phyloP scores from a whole-genome alignment of 53 echinoderm and acorn worm species.

The Stichopus horrens region DNA sequence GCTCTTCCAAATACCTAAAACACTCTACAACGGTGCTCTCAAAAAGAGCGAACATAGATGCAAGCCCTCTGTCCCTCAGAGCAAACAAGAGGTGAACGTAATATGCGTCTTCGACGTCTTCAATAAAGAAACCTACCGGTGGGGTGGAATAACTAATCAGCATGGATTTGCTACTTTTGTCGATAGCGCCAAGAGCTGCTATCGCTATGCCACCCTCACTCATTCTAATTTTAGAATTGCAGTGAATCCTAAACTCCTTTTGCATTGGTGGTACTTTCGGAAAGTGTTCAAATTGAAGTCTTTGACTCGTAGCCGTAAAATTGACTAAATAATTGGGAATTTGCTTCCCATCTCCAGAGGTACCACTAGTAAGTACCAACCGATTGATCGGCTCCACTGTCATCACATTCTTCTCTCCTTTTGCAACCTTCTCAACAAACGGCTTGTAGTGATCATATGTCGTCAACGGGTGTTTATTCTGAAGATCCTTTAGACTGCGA shows the following conservation, averaged over 20 bases:
- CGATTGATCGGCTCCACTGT: conserved; percentile 53
- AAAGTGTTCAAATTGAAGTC: no score
- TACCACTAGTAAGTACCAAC: conserved; percentile 68
- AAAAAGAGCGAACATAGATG: conserved; percentile 21
- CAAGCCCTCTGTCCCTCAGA: conserved; percentile 59
- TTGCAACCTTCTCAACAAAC: conserved; percentile 65
- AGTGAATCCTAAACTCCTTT: no score
- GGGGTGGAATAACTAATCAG: conserved; percentile 43
- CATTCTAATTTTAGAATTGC: background rate
- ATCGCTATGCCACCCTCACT: conserved; percentile 48
- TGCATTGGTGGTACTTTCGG: no score
- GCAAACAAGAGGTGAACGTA: conserved; percentile 78
- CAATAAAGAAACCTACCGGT: conserved; percentile 54
- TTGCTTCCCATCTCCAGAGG: conserved; percentile 62
- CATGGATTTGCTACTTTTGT: background rate
- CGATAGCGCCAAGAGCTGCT: conserved; percentile 1
- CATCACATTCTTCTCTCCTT: conserved; percentile 70
- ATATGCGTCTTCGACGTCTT: conserved; percentile 42
- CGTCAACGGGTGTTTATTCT: conserved; percentile 62
- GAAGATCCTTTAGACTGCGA: conserved; percentile 51
- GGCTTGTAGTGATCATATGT: conserved; percentile 59
- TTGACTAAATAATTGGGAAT: no score
- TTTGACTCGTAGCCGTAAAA: no score
- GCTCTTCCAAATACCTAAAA: conserved; percentile 52
- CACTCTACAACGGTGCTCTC: conserved; percentile 39